Percentiles rank a stretch among this genome's conserved stretches.
These are phyloP conservation scores for Drosophila serrata DNA, from an alignment of 1,140 invertebrate genomes.

Conservation along the genomic window DNA sequence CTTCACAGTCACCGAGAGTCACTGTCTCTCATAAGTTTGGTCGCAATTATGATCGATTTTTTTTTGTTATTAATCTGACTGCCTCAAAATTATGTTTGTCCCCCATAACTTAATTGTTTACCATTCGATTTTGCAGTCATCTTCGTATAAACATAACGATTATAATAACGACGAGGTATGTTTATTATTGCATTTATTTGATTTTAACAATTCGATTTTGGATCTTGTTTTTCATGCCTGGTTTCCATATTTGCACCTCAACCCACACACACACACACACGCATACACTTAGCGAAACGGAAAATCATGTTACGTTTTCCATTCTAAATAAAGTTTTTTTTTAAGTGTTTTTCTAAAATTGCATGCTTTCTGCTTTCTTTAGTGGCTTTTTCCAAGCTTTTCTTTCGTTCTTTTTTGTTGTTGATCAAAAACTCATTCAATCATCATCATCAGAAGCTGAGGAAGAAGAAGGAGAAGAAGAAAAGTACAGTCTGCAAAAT, in stretches of 20 bases:
- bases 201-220: slow-evolving; percentile 34
- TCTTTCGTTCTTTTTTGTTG: not conserved
- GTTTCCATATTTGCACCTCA: slow-evolving; percentile 13
- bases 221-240: slow-evolving; percentile 15
- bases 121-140: slow-evolving; percentile 77
- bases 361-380: slow-evolving; percentile 32
- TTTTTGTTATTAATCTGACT: slow-evolving; percentile 4
- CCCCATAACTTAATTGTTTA: slow-evolving; percentile 60
- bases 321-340: not conserved
- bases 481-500: slow-evolving; percentile 51
- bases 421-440: slow-evolving; percentile 31
- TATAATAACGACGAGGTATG: slow-evolving; percentile 77
- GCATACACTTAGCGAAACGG: slow-evolving; percentile 14
- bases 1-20: slow-evolving; percentile 13
- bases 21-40: not conserved
- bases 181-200: slow-evolving; percentile 66
- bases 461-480: slow-evolving; percentile 51
- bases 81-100: slow-evolving; percentile 58
- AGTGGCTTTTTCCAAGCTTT: not conserved
- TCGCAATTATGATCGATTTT: slow-evolving; percentile 29
- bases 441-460: slow-evolving; percentile 55
- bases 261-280: slow-evolving; percentile 14
- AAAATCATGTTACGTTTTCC: slow-evolving; percentile 20
- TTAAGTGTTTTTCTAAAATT: not conserved
- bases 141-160: slow-evolving; percentile 78